Evolutionary conservation across 1,140 invertebrate species (phyloP).

Genomic region (Brachystomella parvula): DNA sequence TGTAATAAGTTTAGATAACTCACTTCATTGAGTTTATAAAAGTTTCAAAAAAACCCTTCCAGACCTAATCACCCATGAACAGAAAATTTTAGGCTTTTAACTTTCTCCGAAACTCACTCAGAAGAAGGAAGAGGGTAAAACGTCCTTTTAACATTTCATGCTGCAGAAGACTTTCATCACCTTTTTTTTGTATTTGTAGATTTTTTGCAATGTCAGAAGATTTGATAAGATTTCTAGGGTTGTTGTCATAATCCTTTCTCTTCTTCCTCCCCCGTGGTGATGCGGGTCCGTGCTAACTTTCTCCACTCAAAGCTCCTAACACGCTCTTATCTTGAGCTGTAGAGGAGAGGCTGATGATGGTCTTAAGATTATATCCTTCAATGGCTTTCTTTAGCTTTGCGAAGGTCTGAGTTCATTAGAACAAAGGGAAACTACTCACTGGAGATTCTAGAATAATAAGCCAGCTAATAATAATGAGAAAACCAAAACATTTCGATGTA

Average conservation of each 20-base stretch:
- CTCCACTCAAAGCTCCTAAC: too few relatives aligned
- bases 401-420: neutral
- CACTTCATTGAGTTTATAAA: neutral
- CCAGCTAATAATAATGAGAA: too few relatives aligned
- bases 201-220: constrained; percentile 2
- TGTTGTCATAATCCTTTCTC: constrained; percentile 7
- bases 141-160: too few relatives aligned
- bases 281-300: constrained; percentile 12
- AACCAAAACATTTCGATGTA: too few relatives aligned
- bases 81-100: constrained; percentile 1
- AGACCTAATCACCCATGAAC: constrained; percentile 13
- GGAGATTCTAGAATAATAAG: neutral
- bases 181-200: neutral
- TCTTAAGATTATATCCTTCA: neutral
- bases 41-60: neutral
- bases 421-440: neutral
- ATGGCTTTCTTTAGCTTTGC: neutral
- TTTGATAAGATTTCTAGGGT: neutral
- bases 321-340: neutral
- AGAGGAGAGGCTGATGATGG: neutral
- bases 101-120: neutral
- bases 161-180: constrained; percentile 4
- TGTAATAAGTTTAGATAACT: neutral
- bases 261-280: neutral
- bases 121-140: neutral